Evolutionary conservation across 2,113 vertebrate genomes (phyloP).

Genomic region (Columbina picui): DNA sequence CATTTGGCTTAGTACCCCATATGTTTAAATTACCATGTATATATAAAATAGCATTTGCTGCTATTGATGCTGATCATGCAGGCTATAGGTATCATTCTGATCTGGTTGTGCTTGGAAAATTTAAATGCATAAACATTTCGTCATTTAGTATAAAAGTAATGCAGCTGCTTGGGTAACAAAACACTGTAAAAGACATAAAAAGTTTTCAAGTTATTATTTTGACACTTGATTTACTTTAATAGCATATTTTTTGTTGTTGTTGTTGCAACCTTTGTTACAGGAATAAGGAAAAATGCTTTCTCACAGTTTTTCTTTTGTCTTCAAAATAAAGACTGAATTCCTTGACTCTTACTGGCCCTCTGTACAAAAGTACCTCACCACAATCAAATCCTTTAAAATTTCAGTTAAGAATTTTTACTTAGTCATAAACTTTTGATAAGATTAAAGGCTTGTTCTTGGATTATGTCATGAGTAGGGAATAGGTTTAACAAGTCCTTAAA

Average conservation of each 20-base stretch:
- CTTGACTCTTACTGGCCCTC: background rate
- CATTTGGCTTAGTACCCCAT: background rate
- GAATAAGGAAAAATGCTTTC: background rate
- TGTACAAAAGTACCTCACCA: background rate
- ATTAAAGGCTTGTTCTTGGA: slow-evolving; percentile 6
- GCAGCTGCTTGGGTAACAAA: background rate
- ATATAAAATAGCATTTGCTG: background rate
- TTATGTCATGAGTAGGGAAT: background rate
- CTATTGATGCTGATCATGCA: background rate
- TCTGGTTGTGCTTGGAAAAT: background rate
- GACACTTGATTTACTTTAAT: background rate
- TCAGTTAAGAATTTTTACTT: slow-evolving; percentile 9
- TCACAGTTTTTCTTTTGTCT: background rate
- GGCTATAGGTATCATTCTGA: background rate
- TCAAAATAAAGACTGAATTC: background rate
- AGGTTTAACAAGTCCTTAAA: slow-evolving; percentile 15
- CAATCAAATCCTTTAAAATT: background rate
- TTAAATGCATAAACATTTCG: background rate
- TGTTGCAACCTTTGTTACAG: background rate
- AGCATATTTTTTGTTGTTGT: background rate
- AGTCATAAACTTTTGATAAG: background rate
- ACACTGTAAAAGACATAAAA: background rate
- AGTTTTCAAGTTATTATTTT: background rate
- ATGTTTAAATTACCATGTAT: background rate
- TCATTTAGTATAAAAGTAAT: background rate